Percentiles rank a stretch among this genome's conserved stretches.
phyloP scores from a whole-genome alignment of 1,140 invertebrate genomes.

The Latrodectus geometricus region DNA sequence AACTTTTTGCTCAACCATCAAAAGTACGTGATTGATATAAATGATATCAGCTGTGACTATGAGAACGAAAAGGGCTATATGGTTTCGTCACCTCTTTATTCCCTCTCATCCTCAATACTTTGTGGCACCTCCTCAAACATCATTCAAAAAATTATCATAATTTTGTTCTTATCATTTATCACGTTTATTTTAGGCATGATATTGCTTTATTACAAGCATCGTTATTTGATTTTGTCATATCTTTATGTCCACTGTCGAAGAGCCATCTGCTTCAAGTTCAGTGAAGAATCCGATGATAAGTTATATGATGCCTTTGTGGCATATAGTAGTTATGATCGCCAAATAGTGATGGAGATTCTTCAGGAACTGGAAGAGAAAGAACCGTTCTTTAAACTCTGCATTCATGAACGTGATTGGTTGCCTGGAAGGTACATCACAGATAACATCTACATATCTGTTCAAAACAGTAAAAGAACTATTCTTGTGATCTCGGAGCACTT shows the following conservation, averaged over 20 bases:
- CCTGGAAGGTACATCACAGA: constrained; percentile 82
- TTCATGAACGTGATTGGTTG: constrained; percentile 91
- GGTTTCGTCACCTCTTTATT: not conserved
- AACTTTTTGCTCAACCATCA: not conserved
- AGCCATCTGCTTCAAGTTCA: constrained; percentile 34
- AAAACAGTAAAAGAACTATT: constrained; percentile 87
- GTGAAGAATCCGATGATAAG: constrained; percentile 74
- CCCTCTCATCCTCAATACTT: constrained; percentile 65
- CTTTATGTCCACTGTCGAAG: constrained; percentile 51
- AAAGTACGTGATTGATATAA: constrained; percentile 7
- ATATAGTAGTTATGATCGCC: constrained; percentile 82
- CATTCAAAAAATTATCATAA: too few species aligned
- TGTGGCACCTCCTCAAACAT: not conserved
- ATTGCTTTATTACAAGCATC: constrained; percentile 49
- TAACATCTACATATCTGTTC: constrained; percentile 89
- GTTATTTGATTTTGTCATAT: constrained; percentile 37
- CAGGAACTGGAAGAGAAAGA: constrained; percentile 72
- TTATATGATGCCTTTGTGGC: constrained; percentile 87
- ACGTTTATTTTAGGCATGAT: not conserved
- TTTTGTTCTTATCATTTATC: too few species aligned
- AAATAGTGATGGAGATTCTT: constrained; percentile 76
- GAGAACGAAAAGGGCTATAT: constrained; percentile 1
- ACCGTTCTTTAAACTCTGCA: constrained; percentile 78
- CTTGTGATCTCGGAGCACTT: constrained; percentile 92
- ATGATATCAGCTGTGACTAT: constrained; percentile 24